phyloP scores from a whole-genome alignment of 2,113 vertebrate species.

The Cavia aperea region DNA sequence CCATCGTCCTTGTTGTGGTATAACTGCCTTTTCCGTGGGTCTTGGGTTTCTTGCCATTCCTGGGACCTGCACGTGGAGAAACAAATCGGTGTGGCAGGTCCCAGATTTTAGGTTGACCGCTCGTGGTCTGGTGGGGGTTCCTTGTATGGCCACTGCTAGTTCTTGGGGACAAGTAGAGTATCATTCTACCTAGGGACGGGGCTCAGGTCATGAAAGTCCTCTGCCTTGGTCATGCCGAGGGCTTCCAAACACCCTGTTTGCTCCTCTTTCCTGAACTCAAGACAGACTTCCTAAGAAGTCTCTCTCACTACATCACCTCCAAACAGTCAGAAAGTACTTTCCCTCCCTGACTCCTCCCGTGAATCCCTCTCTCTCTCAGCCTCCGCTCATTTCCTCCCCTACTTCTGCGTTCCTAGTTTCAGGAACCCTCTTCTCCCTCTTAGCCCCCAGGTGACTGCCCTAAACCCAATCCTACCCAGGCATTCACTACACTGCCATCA shows the following conservation, averaged over 20 bases:
- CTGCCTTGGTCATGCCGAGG: not conserved
- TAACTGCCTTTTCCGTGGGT: conserved; percentile 50
- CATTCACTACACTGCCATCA: not conserved
- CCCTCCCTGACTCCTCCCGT: not conserved
- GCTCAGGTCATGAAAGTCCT: not conserved
- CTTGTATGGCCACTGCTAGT: not conserved
- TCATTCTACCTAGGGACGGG: not conserved
- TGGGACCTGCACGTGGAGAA: conserved; percentile 65
- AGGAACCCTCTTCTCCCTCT: not conserved
- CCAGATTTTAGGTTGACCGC: not conserved
- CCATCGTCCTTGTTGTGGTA: conserved; percentile 73
- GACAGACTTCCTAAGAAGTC: not conserved
- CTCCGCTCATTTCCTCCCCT: no score
- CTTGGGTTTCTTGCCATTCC: conserved; percentile 69
- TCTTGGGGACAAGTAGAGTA: not conserved
- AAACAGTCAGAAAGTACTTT: not conserved
- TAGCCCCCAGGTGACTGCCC: not conserved
- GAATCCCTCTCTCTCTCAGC: not conserved
- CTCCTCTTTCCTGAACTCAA: not conserved
- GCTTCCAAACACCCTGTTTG: not conserved
- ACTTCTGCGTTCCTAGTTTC: not conserved
- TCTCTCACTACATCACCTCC: not conserved
- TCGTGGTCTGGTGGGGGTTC: not conserved
- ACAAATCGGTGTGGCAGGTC: conserved; percentile 10
- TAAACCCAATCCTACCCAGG: no score